phyloP scores from a whole-genome alignment of 2,797 vertebrate species.

The Pempheris klunzingeri region DNA sequence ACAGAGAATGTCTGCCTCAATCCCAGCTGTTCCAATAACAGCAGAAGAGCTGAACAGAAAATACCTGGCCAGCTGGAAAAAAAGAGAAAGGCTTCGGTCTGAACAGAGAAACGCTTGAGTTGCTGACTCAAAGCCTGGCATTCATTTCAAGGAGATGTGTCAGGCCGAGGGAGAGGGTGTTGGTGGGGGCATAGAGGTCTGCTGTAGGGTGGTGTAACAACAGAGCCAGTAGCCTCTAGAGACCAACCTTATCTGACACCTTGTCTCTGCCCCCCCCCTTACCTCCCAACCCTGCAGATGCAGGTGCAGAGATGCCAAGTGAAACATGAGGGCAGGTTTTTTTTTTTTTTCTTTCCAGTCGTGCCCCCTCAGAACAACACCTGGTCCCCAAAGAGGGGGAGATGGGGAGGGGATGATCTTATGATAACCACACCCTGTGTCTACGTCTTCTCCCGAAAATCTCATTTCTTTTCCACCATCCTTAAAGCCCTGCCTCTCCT shows the following conservation, averaged over 20 bases:
- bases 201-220: slow-evolving; percentile 74
- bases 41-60: slow-evolving; percentile 35
- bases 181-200: slow-evolving; percentile 64
- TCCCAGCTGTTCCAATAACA: slow-evolving; percentile 40
- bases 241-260: slow-evolving; percentile 71
- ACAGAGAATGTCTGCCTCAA: slow-evolving; percentile 16
- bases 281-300: slow-evolving; percentile 60
- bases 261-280: slow-evolving; percentile 59
- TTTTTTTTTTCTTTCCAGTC: slow-evolving; percentile 47
- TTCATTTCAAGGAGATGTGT: slow-evolving; percentile 73
- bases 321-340: slow-evolving; percentile 68
- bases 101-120: slow-evolving; percentile 50
- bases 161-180: slow-evolving; percentile 53
- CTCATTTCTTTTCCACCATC: slow-evolving; percentile 37
- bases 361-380: slow-evolving; percentile 72
- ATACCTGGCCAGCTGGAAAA: slow-evolving; percentile 52
- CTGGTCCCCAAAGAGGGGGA: slow-evolving; percentile 71
- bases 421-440: slow-evolving; percentile 47
- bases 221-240: slow-evolving; percentile 67
- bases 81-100: slow-evolving; percentile 12
- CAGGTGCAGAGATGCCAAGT: slow-evolving; percentile 80
- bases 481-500: slow-evolving; percentile 20
- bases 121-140: slow-evolving; percentile 75
- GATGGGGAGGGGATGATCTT: slow-evolving; percentile 27
- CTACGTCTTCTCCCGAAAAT: slow-evolving; percentile 47